These are phyloP conservation scores for Sebastes matsubarae DNA, from an alignment of 2,797 vertebrate genomes.

Conservation along the genomic window DNA sequence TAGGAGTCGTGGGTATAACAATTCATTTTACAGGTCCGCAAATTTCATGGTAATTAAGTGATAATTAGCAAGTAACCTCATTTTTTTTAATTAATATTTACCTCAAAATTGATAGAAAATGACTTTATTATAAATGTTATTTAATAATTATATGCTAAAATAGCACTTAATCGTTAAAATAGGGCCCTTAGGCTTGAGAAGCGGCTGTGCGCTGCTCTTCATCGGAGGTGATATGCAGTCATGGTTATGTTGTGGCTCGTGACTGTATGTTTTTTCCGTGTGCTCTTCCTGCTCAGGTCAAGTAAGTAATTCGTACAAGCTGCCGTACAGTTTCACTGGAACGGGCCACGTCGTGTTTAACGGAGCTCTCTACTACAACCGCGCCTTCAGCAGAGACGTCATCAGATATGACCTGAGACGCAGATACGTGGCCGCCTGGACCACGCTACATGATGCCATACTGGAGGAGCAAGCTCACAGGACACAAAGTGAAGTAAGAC, in stretches of 20 bases:
- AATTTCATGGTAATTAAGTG: too few species aligned
- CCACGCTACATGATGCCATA: constrained; percentile 89
- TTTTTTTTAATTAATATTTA: too few species aligned
- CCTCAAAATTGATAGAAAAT: too few species aligned
- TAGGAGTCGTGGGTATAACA: too few species aligned
- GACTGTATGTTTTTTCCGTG: not conserved
- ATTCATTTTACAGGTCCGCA: too few species aligned
- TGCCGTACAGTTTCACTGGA: constrained; percentile 94
- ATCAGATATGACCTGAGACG: constrained; percentile 93
- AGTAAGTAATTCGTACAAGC: constrained; percentile 92
- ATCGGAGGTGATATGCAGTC: not conserved
- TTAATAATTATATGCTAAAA: too few species aligned
- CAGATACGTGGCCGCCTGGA: constrained; percentile 91
- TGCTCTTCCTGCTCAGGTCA: constrained; percentile 80
- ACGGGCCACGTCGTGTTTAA: constrained; percentile 92
- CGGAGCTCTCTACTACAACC: constrained; percentile 93
- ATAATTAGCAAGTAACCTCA: too few species aligned
- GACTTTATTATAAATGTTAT: too few species aligned
- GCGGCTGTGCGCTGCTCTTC: too few species aligned
- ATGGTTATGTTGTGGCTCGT: not conserved
- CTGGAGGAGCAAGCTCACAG: constrained; percentile 80
- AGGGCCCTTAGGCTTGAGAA: too few species aligned
- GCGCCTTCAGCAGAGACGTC: constrained; percentile 93
- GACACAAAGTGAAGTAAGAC: constrained; percentile 64
- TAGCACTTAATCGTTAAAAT: too few species aligned